These are phyloP conservation scores for Crambe crambe DNA, from an alignment of 37 sponge, comb jelly and placozoan genomes.

Conservation along the genomic window DNA sequence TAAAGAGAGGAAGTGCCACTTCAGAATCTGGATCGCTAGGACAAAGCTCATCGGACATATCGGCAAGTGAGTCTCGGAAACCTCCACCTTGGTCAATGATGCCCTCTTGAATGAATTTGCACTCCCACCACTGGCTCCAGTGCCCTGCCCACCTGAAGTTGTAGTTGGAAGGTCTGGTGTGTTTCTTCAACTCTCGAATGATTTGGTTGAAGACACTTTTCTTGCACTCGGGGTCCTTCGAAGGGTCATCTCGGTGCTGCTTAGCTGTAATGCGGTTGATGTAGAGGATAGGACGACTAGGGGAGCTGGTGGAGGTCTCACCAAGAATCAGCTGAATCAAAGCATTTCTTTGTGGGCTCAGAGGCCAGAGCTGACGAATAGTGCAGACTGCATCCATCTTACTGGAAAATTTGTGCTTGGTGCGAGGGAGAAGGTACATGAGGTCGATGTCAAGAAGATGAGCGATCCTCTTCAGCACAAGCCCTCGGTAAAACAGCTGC, in stretches of 20 bases:
- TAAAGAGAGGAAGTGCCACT: conserved; percentile 81
- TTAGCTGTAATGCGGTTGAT: conserved; percentile 82
- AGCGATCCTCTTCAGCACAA: conserved; percentile 62
- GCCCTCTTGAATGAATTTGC: conserved; percentile 84
- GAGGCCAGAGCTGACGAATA: conserved; percentile 80
- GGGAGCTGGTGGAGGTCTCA: conserved; percentile 35
- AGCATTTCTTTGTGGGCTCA: conserved; percentile 50
- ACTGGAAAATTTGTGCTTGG: conserved; percentile 16
- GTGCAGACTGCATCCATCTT: conserved; percentile 15
- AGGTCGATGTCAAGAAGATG: conserved; percentile 64
- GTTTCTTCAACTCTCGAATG: conserved; percentile 59
- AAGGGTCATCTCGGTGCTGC: conserved; percentile 70
- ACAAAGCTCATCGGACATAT: conserved; percentile 91
- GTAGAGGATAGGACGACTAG: conserved; percentile 55
- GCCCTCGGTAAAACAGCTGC: conserved; percentile 55
- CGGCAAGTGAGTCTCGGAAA: conserved; percentile 85
- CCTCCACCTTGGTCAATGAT: conserved; percentile 97
- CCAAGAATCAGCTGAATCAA: conserved; percentile 62
- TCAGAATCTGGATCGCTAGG: conserved; percentile 57
- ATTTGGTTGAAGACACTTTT: conserved; percentile 80
- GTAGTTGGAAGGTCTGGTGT: conserved; percentile 53
- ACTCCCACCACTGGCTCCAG: conserved; percentile 94
- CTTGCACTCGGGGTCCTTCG: conserved; percentile 67
- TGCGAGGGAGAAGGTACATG: conserved; percentile 68
- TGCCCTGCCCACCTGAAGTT: conserved; percentile 79